phyloP scores from a whole-genome alignment of 2,797 vertebrate species.

The Gobio occitaniae region DNA sequence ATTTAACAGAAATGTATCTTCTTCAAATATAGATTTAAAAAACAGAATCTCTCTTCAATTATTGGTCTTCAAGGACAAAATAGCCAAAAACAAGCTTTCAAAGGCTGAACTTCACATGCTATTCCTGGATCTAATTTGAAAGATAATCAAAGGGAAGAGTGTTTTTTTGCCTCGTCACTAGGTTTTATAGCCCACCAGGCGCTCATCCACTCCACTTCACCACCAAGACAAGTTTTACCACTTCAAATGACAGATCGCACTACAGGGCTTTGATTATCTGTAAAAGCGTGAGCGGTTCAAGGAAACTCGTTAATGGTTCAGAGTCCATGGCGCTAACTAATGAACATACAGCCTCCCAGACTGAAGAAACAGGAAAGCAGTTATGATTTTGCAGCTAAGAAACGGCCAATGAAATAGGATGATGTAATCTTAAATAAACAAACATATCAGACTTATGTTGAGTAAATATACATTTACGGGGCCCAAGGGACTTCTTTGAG shows the following conservation, averaged over 20 bases:
- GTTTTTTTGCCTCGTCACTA: conserved; percentile 9
- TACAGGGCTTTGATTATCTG: conserved; percentile 23
- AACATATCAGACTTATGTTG: conserved; percentile 35
- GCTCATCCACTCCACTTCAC: conserved; percentile 7
- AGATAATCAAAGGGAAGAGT: conserved; percentile 23
- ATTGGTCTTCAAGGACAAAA: conserved; percentile 11
- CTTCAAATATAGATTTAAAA: neutral
- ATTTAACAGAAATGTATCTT: neutral
- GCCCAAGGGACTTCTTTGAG: neutral
- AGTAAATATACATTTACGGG: conserved; percentile 35
- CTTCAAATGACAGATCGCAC: conserved; percentile 12
- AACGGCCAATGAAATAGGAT: conserved; percentile 32
- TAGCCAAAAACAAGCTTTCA: neutral
- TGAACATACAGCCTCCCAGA: conserved; percentile 28
- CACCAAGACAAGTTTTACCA: conserved; percentile 18
- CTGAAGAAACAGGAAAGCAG: conserved; percentile 16
- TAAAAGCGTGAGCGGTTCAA: conserved; percentile 1
- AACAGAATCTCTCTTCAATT: neutral
- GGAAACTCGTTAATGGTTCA: conserved; percentile 39
- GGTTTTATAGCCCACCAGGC: conserved; percentile 32
- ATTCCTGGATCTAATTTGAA: conserved; percentile 7
- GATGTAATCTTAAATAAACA: conserved; percentile 32
- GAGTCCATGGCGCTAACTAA: conserved; percentile 28
- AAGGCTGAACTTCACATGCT: neutral
- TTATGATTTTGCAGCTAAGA: conserved; percentile 52